Percentiles rank a stretch among this genome's conserved stretches.
These are phyloP conservation scores for Pachypanchax playfairii DNA, from an alignment of 2,113 vertebrate genomes.

Conservation along the genomic window DNA sequence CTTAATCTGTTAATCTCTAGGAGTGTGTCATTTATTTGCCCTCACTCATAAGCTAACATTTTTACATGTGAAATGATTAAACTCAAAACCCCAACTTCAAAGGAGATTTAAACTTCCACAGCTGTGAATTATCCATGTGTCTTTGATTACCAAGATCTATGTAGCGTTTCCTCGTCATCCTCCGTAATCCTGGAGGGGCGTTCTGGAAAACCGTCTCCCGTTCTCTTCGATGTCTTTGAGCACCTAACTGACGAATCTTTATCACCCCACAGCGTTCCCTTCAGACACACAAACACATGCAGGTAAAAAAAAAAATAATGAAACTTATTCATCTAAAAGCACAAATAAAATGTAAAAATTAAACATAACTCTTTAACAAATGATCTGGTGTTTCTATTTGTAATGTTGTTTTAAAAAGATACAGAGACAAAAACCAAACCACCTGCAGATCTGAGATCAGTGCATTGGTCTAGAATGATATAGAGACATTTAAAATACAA, in stretches of 20 bases:
- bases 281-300: conserved; percentile 42
- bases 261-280: conserved; percentile 93
- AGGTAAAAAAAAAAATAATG: not conserved
- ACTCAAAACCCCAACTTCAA: too few species aligned
- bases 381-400: too few species aligned
- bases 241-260: conserved; percentile 85
- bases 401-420: too few species aligned
- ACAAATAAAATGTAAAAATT: too few species aligned
- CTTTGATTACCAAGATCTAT: conserved; percentile 87
- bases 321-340: too few species aligned
- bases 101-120: not conserved
- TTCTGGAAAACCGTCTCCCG: conserved; percentile 85
- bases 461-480: not conserved
- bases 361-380: too few species aligned
- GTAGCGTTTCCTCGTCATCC: conserved; percentile 90
- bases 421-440: too few species aligned
- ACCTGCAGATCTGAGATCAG: not conserved
- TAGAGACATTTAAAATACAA: too few species aligned
- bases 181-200: conserved; percentile 79
- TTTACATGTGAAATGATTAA: not conserved
- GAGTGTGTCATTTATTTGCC: not conserved
- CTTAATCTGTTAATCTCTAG: too few species aligned
- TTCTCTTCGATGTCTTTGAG: conserved; percentile 84
- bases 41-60: not conserved
- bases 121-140: not conserved